Base-by-base conservation (phyloP, 2,113 vertebrate genomes). In the Hyperopisus bebe region DNA sequence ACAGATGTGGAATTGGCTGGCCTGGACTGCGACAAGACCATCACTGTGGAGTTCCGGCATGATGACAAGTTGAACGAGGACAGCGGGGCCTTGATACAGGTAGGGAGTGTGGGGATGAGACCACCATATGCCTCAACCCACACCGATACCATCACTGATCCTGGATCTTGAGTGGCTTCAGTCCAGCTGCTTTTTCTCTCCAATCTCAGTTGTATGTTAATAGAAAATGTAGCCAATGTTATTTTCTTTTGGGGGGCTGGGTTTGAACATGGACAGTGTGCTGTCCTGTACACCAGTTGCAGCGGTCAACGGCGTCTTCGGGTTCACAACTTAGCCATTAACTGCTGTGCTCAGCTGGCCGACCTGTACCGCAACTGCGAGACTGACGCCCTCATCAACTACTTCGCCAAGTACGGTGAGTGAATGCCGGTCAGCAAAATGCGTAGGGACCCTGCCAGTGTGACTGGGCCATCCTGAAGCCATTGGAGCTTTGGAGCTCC, bases 61-160 rank as follows among this genome's bases (percentile, higher is more conserved):
- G 99, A 99, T n/a, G 99, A 99, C 94, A 99, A 99, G 92, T 96
- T 99, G 91, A 99, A 94, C 89, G 99, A 99, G 95, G 99, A 99
- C 91, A 97, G 94, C 1, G 98, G 98, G 19, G 98, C 98, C 0
- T 97, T 99, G 77, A 96, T 99, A 92, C 98, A 99, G 98, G 98
- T 98, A 91, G 50, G 35, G 13, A n/a, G n/a, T n/a, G 7, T 17
- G 19, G 31, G 31, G 35, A 44, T 66, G 39, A 53, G 31, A 31
- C 17, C 4, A 0, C 17, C 35, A 3, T 42, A 24, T 21, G 53
- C 27, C 19, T 39, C 53, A 10, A 9, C 27, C 47, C 47, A 35
- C 85, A 86, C 27, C 13, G 5, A 13, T 51, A 11, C 5, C 2
- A 15, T 86, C 9, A 51, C 50, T 35, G 85, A 15, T 86, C 48